Evolutionary conservation across 2,888 invertebrate genomes (phyloP), one percentile per base, ranked within the genome.

Genomic region (Autographa gamma): DNA sequence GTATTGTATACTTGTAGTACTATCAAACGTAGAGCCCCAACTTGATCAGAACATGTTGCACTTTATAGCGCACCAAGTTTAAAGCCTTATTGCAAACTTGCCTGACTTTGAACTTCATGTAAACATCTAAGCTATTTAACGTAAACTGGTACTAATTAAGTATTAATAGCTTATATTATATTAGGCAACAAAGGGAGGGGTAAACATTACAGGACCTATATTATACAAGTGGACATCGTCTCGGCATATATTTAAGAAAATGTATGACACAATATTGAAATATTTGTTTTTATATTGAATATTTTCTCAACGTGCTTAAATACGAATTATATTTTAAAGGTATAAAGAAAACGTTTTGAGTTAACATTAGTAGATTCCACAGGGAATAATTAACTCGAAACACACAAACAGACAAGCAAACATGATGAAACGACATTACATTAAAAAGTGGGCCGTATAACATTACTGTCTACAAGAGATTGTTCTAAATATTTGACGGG

Each of bases 401-500:
- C n/a, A 18, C 7, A 38, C 64, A 19, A 19, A 48, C 52, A 71
- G 31, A 38, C 60, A 19, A 60, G 41, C 54, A 63, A 34, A 43
- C 31, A 43, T 38, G 18, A 66, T 18, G 38, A 60, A 60, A 38
- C 38, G 66, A 61, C 64, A 77, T 69, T 65, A 76, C 59, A 48
- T 48, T 60, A 71, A 76, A 73, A 81, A 71, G 54, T 70, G 71
- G 74, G 71, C 16, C 76, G 32, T 43, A 60, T 68, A 71, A 60
- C 43, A 68, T 71, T 65, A 75, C 67, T 74, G 69, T 79, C 81
- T 54, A 71, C 60, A 61, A 87, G 84, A 86, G 84, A 88, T 88
- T 84, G 89, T 89, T 86, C 88, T 88, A 87, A 86, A 91, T 82
- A 81, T 77, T 81, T 81, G 86, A 86, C 86, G 77, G 74, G 74